Evolutionary conservation across 2,797 vertebrate genomes (phyloP), one percentile per base, ranked within the genome.

Genomic region (Molossus molossus): DNA sequence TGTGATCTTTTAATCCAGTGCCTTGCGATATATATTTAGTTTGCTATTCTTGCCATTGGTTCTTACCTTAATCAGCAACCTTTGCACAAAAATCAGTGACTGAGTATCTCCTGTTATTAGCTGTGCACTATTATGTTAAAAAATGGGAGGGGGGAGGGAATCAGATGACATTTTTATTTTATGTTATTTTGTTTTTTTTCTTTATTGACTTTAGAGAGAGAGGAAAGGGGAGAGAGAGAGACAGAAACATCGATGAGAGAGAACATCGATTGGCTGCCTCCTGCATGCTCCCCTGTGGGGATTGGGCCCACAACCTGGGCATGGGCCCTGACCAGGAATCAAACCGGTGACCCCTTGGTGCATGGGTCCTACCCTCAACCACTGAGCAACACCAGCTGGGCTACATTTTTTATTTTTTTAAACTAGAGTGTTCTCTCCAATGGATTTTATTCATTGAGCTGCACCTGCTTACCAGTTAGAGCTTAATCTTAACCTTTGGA

Each of bases 381-480:
- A 45, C 40, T 5, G 40, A 45, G 40, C 40, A 5, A 45, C 40
- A 45, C 5, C 40, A 45, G 5, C 40, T 6, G 6, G 40, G 40
- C 40, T 45, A n/a, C 3, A 27, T 70, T 64, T 77, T 77, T 94
- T 45, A 21, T 67, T 50, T 45, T 81, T 86, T 90, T 40, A 40
- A 93, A 45, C 4, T 83, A 75, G 48, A n/a, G 18, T 75, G 37
- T 81, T 92, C 15, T 94, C 40, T 85, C 60, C 45, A 88, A 72
- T n/a, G 5, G 1, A 91, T 95, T 76, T 96, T 76, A 86, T 93
- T 95, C 23, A 9, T 65, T 86, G 73, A 94, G n/a, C 0, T 94
- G 73, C 53, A 57, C 45, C 85, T 91, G 6, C 83, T 97, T 95
- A 75, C 40, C n/a, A 37, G 87, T 94, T 96, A 87, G 15, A 91